Percentiles rank a stretch among this genome's conserved stretches.
Conservation (phyloP, 2,888 invertebrate species). For the Cerastis rubricosa region DNA sequence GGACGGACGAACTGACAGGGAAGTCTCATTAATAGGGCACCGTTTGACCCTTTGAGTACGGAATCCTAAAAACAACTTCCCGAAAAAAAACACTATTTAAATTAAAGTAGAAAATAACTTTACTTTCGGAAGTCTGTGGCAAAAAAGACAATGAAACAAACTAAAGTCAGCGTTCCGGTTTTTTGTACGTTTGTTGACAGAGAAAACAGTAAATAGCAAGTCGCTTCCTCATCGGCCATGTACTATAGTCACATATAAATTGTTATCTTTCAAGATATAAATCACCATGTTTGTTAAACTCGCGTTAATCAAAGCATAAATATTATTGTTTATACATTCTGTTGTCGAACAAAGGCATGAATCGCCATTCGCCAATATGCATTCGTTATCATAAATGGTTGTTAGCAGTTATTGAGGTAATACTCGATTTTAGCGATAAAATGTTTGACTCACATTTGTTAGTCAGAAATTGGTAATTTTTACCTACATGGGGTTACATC, state of each 20-base stretch:
- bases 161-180: too few species aligned
- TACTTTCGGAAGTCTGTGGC: too few species aligned
- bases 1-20: too few species aligned
- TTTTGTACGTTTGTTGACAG: too few species aligned
- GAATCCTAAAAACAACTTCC: too few species aligned
- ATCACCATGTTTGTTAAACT: conserved; percentile 14
- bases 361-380: conserved; percentile 35
- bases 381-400: conserved; percentile 39
- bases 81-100: too few species aligned
- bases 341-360: conserved; percentile 38
- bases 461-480: conserved; percentile 15
- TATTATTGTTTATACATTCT: conserved; percentile 50
- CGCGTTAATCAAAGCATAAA: conserved; percentile 47
- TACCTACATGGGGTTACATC: background rate
- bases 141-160: too few species aligned
- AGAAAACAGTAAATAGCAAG: background rate
- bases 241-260: background rate
- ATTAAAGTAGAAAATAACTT: too few species aligned
- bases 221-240: background rate
- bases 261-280: conserved; percentile 25
- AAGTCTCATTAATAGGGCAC: too few species aligned
- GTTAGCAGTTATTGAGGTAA: conserved; percentile 23
- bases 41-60: too few species aligned
- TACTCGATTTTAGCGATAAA: conserved; percentile 42
- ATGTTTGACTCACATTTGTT: conserved; percentile 38